Conservation (phyloP, 2,888 invertebrate genomes). For the Mimas tiliae region DNA sequence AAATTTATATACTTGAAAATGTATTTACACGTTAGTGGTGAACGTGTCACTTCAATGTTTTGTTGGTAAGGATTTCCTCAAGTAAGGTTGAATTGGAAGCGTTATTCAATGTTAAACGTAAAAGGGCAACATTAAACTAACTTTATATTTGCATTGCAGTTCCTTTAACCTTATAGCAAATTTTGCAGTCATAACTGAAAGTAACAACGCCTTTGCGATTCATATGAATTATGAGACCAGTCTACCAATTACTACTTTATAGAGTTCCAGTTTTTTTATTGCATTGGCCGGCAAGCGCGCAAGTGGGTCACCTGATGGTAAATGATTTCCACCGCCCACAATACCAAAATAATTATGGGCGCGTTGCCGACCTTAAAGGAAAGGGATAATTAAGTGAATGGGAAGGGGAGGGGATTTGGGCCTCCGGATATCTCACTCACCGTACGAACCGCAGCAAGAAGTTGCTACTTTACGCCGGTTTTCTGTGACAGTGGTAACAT, state of each 20-base stretch:
- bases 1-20: not conserved
- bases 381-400: no score
- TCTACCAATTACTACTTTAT: not conserved
- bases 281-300: no score
- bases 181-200: not conserved
- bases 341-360: no score
- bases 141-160: conserved; percentile 1
- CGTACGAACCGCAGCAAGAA: no score
- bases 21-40: not conserved
- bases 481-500: no score
- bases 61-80: not conserved
- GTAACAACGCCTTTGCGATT: not conserved
- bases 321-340: no score
- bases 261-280: not conserved
- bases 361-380: no score
- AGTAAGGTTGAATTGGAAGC: not conserved
- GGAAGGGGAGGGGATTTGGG: no score
- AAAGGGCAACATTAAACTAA: conserved; percentile 5
- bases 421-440: no score
- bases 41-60: not conserved
- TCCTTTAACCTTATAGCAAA: conserved; percentile 9
- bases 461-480: no score
- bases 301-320: no score
- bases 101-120: conserved; percentile 12
- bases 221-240: conserved; percentile 1